Conservation (phyloP, 2,113 vertebrate genomes). For the Chionomys nivalis region DNA sequence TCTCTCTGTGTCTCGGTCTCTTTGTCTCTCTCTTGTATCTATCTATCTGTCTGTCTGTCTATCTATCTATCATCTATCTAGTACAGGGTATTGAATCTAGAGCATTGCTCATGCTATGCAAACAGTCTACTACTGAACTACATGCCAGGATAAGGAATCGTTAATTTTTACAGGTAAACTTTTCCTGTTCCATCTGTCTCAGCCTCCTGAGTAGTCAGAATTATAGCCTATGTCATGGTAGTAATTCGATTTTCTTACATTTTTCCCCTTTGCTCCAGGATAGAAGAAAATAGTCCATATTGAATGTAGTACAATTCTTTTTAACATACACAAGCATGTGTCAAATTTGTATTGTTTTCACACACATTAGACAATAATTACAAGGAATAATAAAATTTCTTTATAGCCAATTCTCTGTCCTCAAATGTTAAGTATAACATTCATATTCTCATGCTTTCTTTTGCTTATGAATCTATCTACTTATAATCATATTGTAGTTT, state of each 20-base stretch:
- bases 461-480: neutral
- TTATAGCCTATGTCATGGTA: neutral
- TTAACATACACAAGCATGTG: neutral
- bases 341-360: neutral
- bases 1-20: too few relatives aligned
- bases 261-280: neutral
- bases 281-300: neutral
- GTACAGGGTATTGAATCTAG: neutral
- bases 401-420: neutral
- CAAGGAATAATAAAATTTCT: neutral
- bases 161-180: neutral
- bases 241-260: neutral
- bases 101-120: neutral
- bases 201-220: neutral
- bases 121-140: neutral
- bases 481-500: neutral
- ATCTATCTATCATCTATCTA: fast-evolving
- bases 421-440: neutral
- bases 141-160: neutral
- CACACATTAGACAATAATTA: neutral
- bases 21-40: neutral
- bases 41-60: too few relatives aligned
- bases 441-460: neutral
- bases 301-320: neutral
- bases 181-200: neutral